phyloP scores from a whole-genome alignment of 2,888 invertebrate genomes.

The Cetonia aurata region DNA sequence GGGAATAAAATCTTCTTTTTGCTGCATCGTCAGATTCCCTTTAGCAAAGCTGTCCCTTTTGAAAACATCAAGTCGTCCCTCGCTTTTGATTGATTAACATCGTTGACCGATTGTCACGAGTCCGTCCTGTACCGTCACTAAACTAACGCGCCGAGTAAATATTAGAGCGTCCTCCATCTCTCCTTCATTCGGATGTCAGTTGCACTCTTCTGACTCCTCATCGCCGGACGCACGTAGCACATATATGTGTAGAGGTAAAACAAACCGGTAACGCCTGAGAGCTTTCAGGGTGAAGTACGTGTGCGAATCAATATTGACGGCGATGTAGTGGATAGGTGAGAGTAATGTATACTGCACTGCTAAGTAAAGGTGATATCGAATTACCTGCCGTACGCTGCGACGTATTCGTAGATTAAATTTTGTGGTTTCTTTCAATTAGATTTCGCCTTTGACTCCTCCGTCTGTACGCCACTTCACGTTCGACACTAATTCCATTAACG shows the following conservation, averaged over 20 bases:
- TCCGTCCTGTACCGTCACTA: conserved; percentile 9
- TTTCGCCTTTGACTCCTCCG: conserved; percentile 19
- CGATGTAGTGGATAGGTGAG: conserved; percentile 17
- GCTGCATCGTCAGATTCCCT: background rate
- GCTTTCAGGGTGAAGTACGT: conserved; percentile 20
- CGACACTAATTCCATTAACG: conserved; percentile 16
- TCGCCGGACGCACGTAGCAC: background rate
- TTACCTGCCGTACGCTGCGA: conserved; percentile 21
- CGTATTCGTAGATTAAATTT: conserved; percentile 25
- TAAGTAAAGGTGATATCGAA: conserved; percentile 32
- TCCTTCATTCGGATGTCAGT: conserved; percentile 32
- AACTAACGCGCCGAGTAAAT: conserved; percentile 20
- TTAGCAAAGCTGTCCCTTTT: background rate
- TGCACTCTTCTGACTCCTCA: conserved; percentile 19
- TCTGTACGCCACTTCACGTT: conserved; percentile 14
- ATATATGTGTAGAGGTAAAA: conserved; percentile 9
- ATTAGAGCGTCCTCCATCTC: conserved; percentile 32
- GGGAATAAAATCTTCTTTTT: background rate
- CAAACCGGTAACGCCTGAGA: conserved; percentile 8
- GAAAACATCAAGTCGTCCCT: background rate
- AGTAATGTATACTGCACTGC: conserved; percentile 13
- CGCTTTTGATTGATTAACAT: conserved; percentile 17
- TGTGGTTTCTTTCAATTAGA: conserved; percentile 37
- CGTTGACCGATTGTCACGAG: conserved; percentile 24
- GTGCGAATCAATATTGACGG: conserved; percentile 29